Evolutionary conservation across 2,888 invertebrate species (phyloP).

Genomic region (Temnothorax ravouxi): DNA sequence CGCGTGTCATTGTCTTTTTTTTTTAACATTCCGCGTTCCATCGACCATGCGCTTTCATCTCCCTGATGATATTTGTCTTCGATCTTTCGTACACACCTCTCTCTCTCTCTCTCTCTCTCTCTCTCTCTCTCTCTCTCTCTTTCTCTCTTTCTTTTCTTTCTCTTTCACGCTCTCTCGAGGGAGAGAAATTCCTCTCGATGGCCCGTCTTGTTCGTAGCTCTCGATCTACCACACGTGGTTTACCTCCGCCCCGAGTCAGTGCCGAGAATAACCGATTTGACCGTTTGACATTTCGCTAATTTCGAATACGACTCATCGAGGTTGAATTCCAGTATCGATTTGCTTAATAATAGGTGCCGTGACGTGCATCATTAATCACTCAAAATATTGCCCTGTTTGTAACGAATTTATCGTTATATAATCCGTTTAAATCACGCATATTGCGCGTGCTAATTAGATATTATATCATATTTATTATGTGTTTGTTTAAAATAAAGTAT

Average conservation of each 20-base stretch:
- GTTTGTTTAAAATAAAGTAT: background rate
- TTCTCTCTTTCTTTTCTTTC: background rate
- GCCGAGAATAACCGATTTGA: conserved; percentile 47
- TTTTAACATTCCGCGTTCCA: conserved; percentile 18
- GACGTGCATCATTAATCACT: conserved; percentile 27
- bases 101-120: background rate
- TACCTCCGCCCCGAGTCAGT: conserved; percentile 8
- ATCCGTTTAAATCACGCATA: background rate
- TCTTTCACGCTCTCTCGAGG: background rate
- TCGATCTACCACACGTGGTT: conserved; percentile 25
- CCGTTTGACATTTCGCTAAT: conserved; percentile 56
- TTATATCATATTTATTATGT: background rate
- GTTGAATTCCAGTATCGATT: conserved; percentile 52
- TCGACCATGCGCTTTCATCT: conserved; percentile 40
- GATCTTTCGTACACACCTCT: background rate
- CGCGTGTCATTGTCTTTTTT: conserved; percentile 33
- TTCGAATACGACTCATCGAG: conserved; percentile 42
- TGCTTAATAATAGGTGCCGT: conserved; percentile 36
- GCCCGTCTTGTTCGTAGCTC: background rate
- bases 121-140: background rate
- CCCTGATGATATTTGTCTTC: conserved; percentile 12
- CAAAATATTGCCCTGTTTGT: conserved; percentile 12
- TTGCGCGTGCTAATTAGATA: background rate
- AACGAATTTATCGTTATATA: conserved; percentile 8
- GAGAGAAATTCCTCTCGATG: conserved; percentile 38